Percentiles rank a stretch among this genome's conserved stretches.
Conservation (phyloP, 2,888 invertebrate genomes). For the Lepidocyrtinus sp. region DNA sequence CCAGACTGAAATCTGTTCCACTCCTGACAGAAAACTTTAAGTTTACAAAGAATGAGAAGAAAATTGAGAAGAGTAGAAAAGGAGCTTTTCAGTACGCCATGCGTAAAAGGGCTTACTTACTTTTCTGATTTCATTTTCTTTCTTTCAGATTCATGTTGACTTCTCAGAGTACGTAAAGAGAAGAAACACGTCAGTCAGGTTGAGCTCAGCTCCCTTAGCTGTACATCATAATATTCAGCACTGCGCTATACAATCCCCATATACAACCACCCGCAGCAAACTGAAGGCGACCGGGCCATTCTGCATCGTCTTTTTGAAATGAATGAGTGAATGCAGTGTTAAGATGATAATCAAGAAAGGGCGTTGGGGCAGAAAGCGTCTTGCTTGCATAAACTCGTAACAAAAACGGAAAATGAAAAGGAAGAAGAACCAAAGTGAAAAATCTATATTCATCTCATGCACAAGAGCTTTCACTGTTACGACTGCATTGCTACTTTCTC, state of each 20-base stretch:
- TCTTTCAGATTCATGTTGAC: conserved; percentile 5
- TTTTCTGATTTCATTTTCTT: conserved; percentile 5
- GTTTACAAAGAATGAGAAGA: conserved; percentile 14
- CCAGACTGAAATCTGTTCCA: conserved; percentile 56
- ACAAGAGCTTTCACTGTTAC: conserved; percentile 4
- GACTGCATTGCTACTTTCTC: conserved; percentile 25
- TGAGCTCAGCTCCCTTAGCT: not conserved
- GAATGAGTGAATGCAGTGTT: conserved; percentile 40
- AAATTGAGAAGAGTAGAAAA: conserved; percentile 19
- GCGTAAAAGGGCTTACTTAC: not conserved
- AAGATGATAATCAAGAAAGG: conserved; percentile 60
- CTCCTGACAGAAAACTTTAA: conserved; percentile 25
- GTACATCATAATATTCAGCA: not conserved
- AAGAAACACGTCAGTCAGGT: conserved; percentile 15
- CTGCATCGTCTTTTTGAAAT: conserved; percentile 1
- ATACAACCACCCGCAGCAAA: not conserved
- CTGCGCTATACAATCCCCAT: no score
- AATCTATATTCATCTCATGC: conserved; percentile 60
- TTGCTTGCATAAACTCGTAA: conserved; percentile 26
- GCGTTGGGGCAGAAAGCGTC: conserved; percentile 56
- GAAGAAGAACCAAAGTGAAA: conserved; percentile 31
- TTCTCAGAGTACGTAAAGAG: not conserved
- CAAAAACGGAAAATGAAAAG: conserved; percentile 20
- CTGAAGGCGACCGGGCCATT: conserved; percentile 12
- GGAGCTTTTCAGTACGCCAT: conserved; percentile 22